phyloP scores from a whole-genome alignment of 53 echinoderm and acorn worm genomes.

The Pentamera pediparva region DNA sequence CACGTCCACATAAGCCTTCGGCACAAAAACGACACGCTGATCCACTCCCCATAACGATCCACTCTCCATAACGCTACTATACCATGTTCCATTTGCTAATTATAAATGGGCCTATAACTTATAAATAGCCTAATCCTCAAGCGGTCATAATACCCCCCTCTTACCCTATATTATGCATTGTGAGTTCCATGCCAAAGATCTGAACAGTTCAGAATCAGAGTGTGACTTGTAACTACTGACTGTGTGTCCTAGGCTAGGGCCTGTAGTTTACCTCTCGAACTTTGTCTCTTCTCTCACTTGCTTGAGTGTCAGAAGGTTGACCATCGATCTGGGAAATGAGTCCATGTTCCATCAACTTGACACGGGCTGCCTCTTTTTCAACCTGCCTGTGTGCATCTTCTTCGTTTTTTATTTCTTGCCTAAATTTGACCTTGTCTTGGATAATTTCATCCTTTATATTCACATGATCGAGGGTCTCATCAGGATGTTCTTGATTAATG shows the following conservation, averaged over 20 bases:
- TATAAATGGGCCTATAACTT: no score
- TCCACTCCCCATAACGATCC: no score
- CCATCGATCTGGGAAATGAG: conserved; percentile 54
- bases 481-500: neutral
- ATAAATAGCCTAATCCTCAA: no score
- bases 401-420: conserved; percentile 43
- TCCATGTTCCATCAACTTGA: conserved; percentile 21
- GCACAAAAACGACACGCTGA: no score
- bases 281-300: conserved; percentile 60
- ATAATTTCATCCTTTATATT: conserved; percentile 62
- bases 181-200: no score
- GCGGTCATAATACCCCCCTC: no score
- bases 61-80: no score
- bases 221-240: neutral
- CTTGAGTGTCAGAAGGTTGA: conserved; percentile 62
- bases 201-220: neutral
- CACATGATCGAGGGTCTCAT: conserved; percentile 30
- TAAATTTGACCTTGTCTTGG: conserved; percentile 58
- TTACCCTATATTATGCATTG: no score
- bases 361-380: conserved; percentile 17
- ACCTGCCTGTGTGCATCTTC: conserved; percentile 24
- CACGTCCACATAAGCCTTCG: no score
- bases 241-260: no score
- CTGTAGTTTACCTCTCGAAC: conserved; percentile 87
- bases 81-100: no score